Evolutionary conservation across 1,140 invertebrate species (phyloP).

Genomic region (Zeugodacus cucurbitae): DNA sequence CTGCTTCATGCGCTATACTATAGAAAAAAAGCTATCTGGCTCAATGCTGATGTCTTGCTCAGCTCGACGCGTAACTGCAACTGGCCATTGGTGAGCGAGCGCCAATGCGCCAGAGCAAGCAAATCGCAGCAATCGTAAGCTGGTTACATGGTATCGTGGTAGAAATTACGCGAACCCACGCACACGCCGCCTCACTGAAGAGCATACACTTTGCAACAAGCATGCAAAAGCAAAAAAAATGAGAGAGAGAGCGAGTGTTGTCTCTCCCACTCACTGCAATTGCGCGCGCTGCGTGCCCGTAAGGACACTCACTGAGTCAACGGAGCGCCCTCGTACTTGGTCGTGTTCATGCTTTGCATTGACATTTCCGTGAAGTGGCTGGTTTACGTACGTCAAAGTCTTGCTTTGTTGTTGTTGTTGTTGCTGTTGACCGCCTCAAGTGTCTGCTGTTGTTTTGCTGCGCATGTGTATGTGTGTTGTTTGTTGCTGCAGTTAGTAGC

Average conservation of each 20-base stretch:
- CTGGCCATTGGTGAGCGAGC: neutral
- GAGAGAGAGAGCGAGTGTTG: no score
- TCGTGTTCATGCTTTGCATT: slow-evolving; percentile 6
- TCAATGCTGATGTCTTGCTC: slow-evolving; percentile 21
- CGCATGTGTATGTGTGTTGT: neutral
- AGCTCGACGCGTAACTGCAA: slow-evolving; percentile 37
- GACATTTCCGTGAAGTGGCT: slow-evolving; percentile 30
- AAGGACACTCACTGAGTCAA: neutral
- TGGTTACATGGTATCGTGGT: neutral
- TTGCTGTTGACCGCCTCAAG: neutral
- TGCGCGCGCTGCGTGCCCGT: neutral
- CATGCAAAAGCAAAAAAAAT: neutral
- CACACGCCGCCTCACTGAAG: neutral
- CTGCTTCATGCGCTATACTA: neutral
- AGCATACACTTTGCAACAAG: neutral
- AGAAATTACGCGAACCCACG: neutral
- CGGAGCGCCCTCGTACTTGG: slow-evolving; percentile 31
- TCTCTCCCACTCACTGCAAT: neutral
- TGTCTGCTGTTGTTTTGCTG: neutral
- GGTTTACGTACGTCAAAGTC: slow-evolving; percentile 19
- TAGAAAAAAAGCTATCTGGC: neutral
- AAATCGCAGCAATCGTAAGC: neutral
- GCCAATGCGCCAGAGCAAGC: neutral
- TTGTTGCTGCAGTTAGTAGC: slow-evolving; percentile 20
- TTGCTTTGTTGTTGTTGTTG: neutral